Conservation (phyloP, 2,888 invertebrate genomes). For the Microctonus aethiopoides region DNA sequence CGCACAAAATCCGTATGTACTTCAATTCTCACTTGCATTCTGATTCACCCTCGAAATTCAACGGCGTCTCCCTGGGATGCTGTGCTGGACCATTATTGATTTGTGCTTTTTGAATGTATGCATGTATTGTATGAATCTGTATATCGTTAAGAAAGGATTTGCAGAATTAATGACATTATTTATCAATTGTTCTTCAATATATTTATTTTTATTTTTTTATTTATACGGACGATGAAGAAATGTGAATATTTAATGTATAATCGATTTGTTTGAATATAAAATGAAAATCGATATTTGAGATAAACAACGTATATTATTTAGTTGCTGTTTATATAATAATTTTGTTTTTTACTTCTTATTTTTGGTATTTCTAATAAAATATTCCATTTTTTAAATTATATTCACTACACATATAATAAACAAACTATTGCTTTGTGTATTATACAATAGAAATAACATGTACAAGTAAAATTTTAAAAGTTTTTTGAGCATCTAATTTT, state of each 20-base stretch:
- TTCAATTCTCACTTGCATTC: constrained; percentile 47
- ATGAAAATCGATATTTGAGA: not conserved
- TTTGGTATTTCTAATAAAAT: not conserved
- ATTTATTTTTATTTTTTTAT: not conserved
- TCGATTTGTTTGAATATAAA: constrained; percentile 6
- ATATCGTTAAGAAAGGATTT: not conserved
- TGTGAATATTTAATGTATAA: not conserved
- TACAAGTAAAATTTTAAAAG: not conserved
- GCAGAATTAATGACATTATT: not conserved
- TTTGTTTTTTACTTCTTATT: not conserved
- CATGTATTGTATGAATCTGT: not conserved
- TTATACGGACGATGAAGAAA: not conserved
- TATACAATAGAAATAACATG: not conserved
- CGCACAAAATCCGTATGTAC: not conserved
- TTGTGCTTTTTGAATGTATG: constrained; percentile 29
- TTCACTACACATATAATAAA: not conserved
- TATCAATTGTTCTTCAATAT: not conserved
- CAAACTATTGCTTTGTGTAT: not conserved
- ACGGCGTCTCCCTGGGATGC: constrained; percentile 55
- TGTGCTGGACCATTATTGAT: constrained; percentile 64
- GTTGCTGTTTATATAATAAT: not conserved
- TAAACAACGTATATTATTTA: not conserved
- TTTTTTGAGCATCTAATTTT: not conserved
- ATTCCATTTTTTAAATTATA: not conserved
- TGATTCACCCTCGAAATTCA: constrained; percentile 48